Base-by-base conservation (phyloP, 2,888 invertebrate genomes). In the Subacronicta megacephala region DNA sequence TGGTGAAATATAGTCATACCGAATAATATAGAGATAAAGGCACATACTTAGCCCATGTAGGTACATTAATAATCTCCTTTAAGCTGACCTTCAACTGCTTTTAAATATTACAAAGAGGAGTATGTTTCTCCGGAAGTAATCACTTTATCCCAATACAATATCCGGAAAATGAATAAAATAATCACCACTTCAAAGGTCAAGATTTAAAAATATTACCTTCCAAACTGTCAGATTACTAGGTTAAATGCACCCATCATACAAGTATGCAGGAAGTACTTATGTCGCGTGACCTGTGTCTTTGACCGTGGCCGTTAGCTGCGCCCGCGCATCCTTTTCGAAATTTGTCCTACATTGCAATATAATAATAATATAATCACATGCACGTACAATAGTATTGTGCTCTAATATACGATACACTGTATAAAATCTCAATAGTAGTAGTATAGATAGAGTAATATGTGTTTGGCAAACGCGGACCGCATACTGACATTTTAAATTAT, bases 201-300 rank as follows among this genome's bases (percentile, higher is more conserved):
- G 4, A 7, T 12, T 23, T 43, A 13, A 23, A 10, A 13, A 7
- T 23, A 46, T 6, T 26, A 29, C 18, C n/a, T n/a, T 29, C 2
- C 13, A 13, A 40, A 53, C 42, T 67, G 65, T 60, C 58, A 70
- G 65, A 63, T 72, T 62, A 51, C 29, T 58, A 72, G 72, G 62
- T 63, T 56, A 72, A 42, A 41, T 47, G 37, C 57, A 52, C 42
- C 33, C 29, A 41, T 51, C 42, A 36, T 41, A 41, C n/a, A n/a
- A n/a, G n/a, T n/a, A n/a, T 55, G 43, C 59, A 81, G 80, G 82
- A 84, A 82, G 71, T 70, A n/a, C n/a, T n/a, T n/a, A 59, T 56
- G 63, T 33, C 44, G 55, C 29, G 3, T 62, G 63, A 68, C 63
- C 52, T 59, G 53, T 37, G 61, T 46, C 69, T 70, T 59, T 75